Evolutionary conservation across 2,888 invertebrate genomes (phyloP).

Genomic region (Drosophila monieri): DNA sequence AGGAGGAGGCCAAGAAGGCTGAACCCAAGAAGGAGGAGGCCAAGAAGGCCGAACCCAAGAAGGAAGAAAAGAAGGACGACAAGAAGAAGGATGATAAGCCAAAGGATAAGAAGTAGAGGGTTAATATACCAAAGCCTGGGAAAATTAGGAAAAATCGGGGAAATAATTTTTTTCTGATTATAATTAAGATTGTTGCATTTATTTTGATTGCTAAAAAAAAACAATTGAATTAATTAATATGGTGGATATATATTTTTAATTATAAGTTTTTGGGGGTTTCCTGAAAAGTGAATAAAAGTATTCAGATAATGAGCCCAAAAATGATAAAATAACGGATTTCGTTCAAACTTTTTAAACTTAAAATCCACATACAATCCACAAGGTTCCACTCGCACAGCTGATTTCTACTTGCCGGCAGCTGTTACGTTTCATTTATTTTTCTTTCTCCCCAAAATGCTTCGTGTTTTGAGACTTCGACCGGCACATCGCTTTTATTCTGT

Average conservation of each 20-base stretch:
- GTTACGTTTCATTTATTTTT: constrained; percentile 14
- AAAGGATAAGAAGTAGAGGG: constrained; percentile 3
- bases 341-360: not conserved
- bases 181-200: not conserved
- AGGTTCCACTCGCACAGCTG: constrained; percentile 22
- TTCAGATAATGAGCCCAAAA: not conserved
- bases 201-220: not conserved
- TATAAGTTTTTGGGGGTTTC: no score
- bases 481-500: constrained; percentile 73
- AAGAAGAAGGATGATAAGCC: constrained; percentile 2
- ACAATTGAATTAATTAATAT: not conserved
- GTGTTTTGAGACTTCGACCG: constrained; percentile 38
- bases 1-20: not conserved
- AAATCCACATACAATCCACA: constrained; percentile 6
- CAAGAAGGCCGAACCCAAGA: not conserved
- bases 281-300: not conserved
- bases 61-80: constrained; percentile 8
- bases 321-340: not conserved
- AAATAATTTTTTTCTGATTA: not conserved
- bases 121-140: not conserved
- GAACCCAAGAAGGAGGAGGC: constrained; percentile 1
- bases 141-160: not conserved
- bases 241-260: no score
- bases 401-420: constrained; percentile 11
- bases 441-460: constrained; percentile 53